phyloP scores from a whole-genome alignment of 2,113 vertebrate species.

The Suricata suricatta region DNA sequence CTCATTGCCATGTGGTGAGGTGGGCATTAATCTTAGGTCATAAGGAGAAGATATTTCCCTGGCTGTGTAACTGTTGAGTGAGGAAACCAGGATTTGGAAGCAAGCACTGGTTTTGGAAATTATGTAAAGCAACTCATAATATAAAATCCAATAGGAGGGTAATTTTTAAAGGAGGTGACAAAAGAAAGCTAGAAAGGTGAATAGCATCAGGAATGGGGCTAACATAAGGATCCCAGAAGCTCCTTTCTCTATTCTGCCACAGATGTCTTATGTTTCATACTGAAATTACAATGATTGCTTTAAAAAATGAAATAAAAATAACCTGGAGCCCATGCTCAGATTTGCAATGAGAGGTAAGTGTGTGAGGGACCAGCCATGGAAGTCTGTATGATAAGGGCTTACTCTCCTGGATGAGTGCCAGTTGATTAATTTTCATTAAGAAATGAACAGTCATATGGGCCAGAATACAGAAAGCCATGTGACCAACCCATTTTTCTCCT shows the following conservation, averaged over 20 bases:
- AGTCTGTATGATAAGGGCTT: not conserved
- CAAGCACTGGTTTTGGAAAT: not conserved
- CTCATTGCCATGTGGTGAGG: not conserved
- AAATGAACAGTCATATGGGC: slow-evolving; percentile 47
- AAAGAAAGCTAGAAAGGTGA: not conserved
- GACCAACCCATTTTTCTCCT: slow-evolving; percentile 3
- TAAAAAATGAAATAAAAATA: not conserved
- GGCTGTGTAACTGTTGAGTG: not conserved
- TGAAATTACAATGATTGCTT: not conserved
- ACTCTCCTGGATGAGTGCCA: not conserved
- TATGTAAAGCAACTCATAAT: slow-evolving; percentile 15
- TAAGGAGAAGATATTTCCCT: not conserved
- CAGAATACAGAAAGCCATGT: slow-evolving; percentile 42
- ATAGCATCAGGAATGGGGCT: not conserved
- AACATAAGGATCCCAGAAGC: not conserved
- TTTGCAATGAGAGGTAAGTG: not conserved
- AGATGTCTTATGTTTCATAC: not conserved
- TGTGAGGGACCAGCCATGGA: not conserved
- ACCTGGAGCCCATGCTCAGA: not conserved
- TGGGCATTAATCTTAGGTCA: slow-evolving; percentile 13
- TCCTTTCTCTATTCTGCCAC: not conserved
- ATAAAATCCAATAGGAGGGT: not conserved
- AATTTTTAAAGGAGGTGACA: not conserved
- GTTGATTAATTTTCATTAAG: slow-evolving; percentile 62
- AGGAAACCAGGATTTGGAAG: slow-evolving; percentile 22